Evolutionary conservation across 1,140 invertebrate genomes (phyloP), one percentile per base, ranked within the genome.

Genomic region (Amyelois transitella): DNA sequence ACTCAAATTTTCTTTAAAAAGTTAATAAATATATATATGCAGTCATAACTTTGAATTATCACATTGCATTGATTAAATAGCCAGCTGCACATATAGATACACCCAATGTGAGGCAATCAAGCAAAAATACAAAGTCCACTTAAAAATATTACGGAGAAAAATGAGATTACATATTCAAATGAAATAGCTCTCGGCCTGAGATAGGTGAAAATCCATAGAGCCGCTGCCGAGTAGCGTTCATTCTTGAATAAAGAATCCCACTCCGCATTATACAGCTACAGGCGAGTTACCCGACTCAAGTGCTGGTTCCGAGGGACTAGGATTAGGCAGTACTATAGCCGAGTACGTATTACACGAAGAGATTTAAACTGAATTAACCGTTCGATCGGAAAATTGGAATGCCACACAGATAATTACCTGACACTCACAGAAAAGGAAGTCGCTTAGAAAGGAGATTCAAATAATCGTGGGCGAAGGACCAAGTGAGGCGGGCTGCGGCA

Each of bases 381-480:
- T 86, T 88, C 82, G 80, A 86, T 86, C 81, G 85, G 81, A 88
- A 88, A 88, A 88, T 86, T 88, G 85, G 81, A 86, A 88, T 83
- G 82, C 82, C 85, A 85, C 85, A 86, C 75, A 88, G 85, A 88
- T 88, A 88, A 88, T 88, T 88, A 88, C 81, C 85, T 88, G 85
- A 88, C 85, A 88, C 82, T 86, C 81, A 88, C 85, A 88, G 85
- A 82, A 81, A 78, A 86, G 81, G 81, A 86, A 84, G 75, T 75
- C 76, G 67, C 69, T 77, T 70, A 77, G 77, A 75, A 83, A 78
- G 67, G 69, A 75, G 81, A 87, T 86, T 87, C 82, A 84, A 87
- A 86, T 85, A 87, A 85, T 72, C 81, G 84, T 82, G 63, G 64
- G 72, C 58, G 80, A 75, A 80, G 80, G 79, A 79, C 72, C 74